These are phyloP conservation scores for Eristalinus sepulchralis DNA, from an alignment of 2,888 invertebrate genomes.

Conservation along the genomic window DNA sequence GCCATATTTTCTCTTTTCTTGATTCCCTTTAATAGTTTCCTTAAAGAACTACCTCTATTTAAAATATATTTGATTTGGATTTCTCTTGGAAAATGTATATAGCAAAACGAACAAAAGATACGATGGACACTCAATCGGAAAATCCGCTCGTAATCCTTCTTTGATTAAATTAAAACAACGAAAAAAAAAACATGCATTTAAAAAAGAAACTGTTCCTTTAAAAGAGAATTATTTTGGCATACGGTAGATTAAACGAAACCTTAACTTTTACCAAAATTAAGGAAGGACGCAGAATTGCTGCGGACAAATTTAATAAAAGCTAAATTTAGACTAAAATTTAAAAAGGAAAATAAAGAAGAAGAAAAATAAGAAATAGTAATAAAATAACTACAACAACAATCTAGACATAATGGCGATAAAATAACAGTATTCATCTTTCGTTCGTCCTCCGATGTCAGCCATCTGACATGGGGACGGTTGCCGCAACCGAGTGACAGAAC, in stretches of 20 bases:
- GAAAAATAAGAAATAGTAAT: conserved; percentile 33
- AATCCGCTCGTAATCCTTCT: conserved; percentile 15
- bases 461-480: background rate
- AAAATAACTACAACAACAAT: conserved; percentile 58
- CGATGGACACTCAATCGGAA: conserved; percentile 74
- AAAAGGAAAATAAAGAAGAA: conserved; percentile 31
- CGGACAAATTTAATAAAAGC: background rate
- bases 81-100: background rate
- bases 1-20: conserved; percentile 1
- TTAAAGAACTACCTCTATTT: conserved; percentile 36
- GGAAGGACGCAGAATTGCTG: background rate
- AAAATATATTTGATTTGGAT: conserved; percentile 20
- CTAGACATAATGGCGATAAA: conserved; percentile 60
- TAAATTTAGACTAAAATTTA: conserved; percentile 25
- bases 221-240: conserved; percentile 66
- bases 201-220: conserved; percentile 7
- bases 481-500: background rate
- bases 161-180: background rate
- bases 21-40: background rate
- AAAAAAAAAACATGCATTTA: background rate
- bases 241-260: conserved; percentile 42
- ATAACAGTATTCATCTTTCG: background rate
- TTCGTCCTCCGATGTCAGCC: background rate
- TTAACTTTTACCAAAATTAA: conserved; percentile 46
- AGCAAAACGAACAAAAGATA: conserved; percentile 7